phyloP scores from a whole-genome alignment of 1,140 invertebrate species.

The Nautilus pompilius region DNA sequence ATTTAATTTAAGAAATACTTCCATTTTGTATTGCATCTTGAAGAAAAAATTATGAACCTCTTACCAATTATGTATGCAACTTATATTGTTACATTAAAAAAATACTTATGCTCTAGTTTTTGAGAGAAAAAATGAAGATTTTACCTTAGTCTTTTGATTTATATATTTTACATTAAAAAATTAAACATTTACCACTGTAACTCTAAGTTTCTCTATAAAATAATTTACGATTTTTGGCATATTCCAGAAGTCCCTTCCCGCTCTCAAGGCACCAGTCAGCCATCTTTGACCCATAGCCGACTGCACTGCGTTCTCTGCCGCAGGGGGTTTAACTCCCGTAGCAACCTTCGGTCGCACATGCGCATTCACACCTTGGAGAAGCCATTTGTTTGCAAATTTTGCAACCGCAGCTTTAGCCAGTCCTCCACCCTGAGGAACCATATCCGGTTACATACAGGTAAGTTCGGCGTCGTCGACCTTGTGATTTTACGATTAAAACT shows the following conservation, averaged over 20 bases:
- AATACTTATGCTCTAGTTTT: no score
- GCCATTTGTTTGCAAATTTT: constrained; percentile 65
- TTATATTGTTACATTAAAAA: no score
- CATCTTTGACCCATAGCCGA: not conserved
- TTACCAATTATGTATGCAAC: no score
- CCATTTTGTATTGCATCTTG: no score
- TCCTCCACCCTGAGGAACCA: constrained; percentile 49
- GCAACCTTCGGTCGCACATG: constrained; percentile 64
- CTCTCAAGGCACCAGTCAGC: not conserved
- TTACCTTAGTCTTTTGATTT: not conserved
- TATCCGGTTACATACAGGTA: constrained; percentile 48
- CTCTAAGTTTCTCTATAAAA: not conserved
- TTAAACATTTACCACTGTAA: not conserved
- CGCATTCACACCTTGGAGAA: constrained; percentile 93
- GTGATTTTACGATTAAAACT: no score
- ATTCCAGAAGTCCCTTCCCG: not conserved
- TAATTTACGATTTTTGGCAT: not conserved
- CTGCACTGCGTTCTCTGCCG: constrained; percentile 28
- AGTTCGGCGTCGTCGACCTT: no score
- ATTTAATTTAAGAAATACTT: no score
- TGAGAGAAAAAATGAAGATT: no score
- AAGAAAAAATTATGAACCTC: no score
- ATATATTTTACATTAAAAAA: not conserved
- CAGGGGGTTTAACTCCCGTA: constrained; percentile 31
- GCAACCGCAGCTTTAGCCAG: constrained; percentile 34